Evolutionary conservation across 1,140 invertebrate genomes (phyloP).

Genomic region (Drosophila pseudoananassae): DNA sequence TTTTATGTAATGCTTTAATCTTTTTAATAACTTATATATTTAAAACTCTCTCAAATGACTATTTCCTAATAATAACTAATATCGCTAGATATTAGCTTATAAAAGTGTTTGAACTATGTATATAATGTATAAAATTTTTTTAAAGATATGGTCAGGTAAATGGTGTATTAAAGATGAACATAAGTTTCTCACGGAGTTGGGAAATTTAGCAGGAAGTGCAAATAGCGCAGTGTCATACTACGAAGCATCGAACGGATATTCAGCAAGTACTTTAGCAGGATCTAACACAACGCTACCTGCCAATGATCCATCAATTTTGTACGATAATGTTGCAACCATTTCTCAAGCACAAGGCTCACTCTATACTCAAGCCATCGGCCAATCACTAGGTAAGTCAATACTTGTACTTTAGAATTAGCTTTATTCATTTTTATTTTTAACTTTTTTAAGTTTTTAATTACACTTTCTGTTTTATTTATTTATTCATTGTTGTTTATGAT

Average conservation of each 20-base stretch:
- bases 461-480: background rate
- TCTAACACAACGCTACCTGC: slow-evolving; percentile 79
- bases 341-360: slow-evolving; percentile 89
- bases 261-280: slow-evolving; percentile 81
- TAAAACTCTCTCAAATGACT: no score
- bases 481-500: slow-evolving; percentile 19
- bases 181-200: slow-evolving; percentile 92
- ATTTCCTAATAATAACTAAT: no score
- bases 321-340: slow-evolving; percentile 91
- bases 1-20: no score
- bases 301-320: slow-evolving; percentile 85
- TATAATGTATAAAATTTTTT: background rate
- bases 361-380: slow-evolving; percentile 90
- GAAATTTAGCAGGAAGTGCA: slow-evolving; percentile 85
- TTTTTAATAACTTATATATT: no score
- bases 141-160: slow-evolving; percentile 92
- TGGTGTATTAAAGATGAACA: slow-evolving; percentile 95
- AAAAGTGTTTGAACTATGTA: no score
- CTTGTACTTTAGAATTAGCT: background rate
- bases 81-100: no score
- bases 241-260: slow-evolving; percentile 87
- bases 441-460: slow-evolving; percentile 7
- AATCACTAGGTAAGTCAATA: slow-evolving; percentile 88
- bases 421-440: slow-evolving; percentile 12
- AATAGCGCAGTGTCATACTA: slow-evolving; percentile 85